These are phyloP conservation scores for Xestobium rufovillosum DNA, from an alignment of 2,888 invertebrate genomes.

Conservation along the genomic window DNA sequence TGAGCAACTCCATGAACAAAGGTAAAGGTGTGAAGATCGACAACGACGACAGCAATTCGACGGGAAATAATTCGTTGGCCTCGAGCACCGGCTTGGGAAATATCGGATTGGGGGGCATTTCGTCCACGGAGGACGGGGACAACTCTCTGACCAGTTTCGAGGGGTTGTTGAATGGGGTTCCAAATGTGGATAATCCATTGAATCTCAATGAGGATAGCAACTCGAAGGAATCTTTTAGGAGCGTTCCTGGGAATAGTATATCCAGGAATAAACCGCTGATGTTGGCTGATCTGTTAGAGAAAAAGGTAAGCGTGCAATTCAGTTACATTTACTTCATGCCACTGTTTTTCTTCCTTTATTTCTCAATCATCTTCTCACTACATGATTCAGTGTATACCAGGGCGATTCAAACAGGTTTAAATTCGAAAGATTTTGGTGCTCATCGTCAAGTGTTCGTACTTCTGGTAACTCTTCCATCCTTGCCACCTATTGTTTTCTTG, in stretches of 20 bases:
- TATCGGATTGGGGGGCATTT: conserved; percentile 43
- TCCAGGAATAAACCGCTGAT: conserved; percentile 58
- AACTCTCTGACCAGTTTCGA: conserved; percentile 58
- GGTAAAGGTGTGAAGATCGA: conserved; percentile 31
- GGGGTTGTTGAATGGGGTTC: conserved; percentile 53
- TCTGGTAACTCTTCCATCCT: too few species aligned
- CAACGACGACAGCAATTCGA: conserved; percentile 44
- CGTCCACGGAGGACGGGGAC: conserved; percentile 50
- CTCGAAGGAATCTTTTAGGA: conserved; percentile 43
- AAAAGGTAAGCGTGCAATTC: too few species aligned
- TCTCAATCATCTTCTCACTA: too few species aligned
- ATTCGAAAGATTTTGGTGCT: too few species aligned
- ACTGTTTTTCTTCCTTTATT: too few species aligned
- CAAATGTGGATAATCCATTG: conserved; percentile 47
- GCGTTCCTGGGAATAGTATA: conserved; percentile 26
- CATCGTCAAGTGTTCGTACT: too few species aligned
- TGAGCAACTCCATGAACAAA: conserved; percentile 32
- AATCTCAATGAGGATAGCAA: conserved; percentile 48
- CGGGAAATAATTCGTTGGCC: conserved; percentile 50
- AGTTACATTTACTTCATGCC: too few species aligned
- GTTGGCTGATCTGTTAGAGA: conserved; percentile 76
- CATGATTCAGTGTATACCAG: too few species aligned
- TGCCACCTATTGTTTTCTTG: too few species aligned
- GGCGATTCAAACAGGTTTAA: too few species aligned
- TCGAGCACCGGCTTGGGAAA: conserved; percentile 48